Percentiles rank a stretch among this genome's conserved stretches.
Conservation (phyloP, 2,113 vertebrate genomes). For the Tonatia bakeri region DNA sequence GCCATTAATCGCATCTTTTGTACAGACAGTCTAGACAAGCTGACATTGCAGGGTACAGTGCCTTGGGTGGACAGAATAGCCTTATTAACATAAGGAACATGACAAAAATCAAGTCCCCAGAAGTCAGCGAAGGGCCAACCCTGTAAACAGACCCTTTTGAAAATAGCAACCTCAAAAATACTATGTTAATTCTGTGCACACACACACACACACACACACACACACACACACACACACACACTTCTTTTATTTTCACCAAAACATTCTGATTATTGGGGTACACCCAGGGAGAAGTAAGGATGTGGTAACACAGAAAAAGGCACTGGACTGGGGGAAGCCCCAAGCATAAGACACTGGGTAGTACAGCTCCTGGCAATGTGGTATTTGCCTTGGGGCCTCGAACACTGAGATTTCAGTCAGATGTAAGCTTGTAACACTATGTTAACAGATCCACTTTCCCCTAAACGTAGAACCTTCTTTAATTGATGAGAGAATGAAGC, state of each 20-base stretch:
- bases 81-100: neutral
- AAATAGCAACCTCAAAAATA: neutral
- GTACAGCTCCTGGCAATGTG: neutral
- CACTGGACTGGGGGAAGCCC: neutral
- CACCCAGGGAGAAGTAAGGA: neutral
- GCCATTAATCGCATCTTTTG: neutral
- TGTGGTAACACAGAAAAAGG: neutral
- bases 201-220: neutral
- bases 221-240: neutral
- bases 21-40: neutral
- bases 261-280: neutral
- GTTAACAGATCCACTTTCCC: neutral
- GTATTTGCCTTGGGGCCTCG: neutral
- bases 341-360: neutral
- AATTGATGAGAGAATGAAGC: neutral
- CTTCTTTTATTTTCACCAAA: neutral
- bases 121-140: neutral
- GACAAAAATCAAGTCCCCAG: neutral
- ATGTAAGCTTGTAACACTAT: neutral
- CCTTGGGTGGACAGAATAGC: neutral
- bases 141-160: neutral
- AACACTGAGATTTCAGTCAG: neutral
- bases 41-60: neutral
- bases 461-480: neutral
- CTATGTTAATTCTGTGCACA: neutral